Evolutionary conservation across 2,888 invertebrate species (phyloP), one percentile per base, ranked within the genome.

Genomic region (Bombyx huttoni): DNA sequence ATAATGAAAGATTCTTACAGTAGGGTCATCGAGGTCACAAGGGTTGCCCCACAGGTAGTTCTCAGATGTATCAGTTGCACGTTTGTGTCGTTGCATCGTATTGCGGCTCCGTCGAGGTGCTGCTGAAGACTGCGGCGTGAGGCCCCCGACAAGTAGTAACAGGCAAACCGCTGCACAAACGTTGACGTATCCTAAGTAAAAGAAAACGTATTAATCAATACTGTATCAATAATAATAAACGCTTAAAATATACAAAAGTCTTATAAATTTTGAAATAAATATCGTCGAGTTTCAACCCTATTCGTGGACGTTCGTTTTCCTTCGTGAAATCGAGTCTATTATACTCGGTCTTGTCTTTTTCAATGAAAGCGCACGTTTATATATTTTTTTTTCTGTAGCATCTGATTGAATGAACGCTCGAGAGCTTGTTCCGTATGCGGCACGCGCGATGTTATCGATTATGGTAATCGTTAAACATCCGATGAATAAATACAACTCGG

Each of bases 401-500:
- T 81, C 76, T 80, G 66, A 68, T 64, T 75, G 68, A 76, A 76
- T 76, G 75, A 71, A 65, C 64, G 69, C 63, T 65, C 64, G 65
- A 70, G 68, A 75, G 61, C 68, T 68, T 70, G 80, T 80, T 81
- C 72, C 78, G 79, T 84, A 86, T 85, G 87, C 86, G 78, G 75
- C 77, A 77, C 86, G 82, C 72, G 77, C 80, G 74, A 74, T 79
- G 76, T 68, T 82, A 82, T 86, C 85, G 84, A 84, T 86, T 87
- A 87, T 87, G 87, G 84, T 87, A 87, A 88, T 88, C 87, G 73
- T 63, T 79, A 75, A 72, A 84, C 87, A 86, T 84, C 84, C 85
- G 87, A 86, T 87, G 86, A 88, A 88, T 88, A 84, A 78, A 84
- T 83, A 84, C 79, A 78, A 68, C 74, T 75, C 68, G 70, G 73